Evolutionary conservation across 2,113 vertebrate species (phyloP), one percentile per base, ranked within the genome.

Genomic region (Oryzias woworae): DNA sequence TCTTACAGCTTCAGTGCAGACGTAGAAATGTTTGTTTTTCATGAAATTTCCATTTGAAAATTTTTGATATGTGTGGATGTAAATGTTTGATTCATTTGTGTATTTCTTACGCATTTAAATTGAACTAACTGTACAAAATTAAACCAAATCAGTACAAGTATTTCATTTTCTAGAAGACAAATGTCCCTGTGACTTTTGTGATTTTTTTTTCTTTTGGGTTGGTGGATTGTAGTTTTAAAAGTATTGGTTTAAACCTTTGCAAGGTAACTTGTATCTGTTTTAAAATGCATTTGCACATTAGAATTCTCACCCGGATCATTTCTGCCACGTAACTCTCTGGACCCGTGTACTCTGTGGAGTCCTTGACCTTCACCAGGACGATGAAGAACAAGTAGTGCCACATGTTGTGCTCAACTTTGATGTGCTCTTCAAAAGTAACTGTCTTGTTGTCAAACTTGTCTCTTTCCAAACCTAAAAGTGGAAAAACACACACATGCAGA

Each of bases 381-480:
- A 99, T 98, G 78, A 99, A 99, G 87, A 94, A 99, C 74, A 99
- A 88, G 49, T 99, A 99, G 60, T 99, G 96, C 97, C 97, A 98
- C 97, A 99, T 99, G 85, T 99, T 99, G 93, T 99, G 97, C 45
- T 99, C 97, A 5, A 97, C 96, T 85, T 98, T 96, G 72, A 99
- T 98, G 87, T 99, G 97, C 71, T 99, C 97, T 44, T 99, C 97
- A 63, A 98, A 99, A 0, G 97, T 98, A n/a, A 99, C 97, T 0
- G 97, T 99, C 93, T 99, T 99, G 85, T 99, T 99, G 90, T 99
- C 97, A 73, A 99, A 99, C 87, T 99, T 99, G 78, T 99, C 97
- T 69, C 97, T 90, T 80, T 99, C 97, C 88, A 99, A 73, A 71
- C 97, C 97, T 99, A 44, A 49, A 58, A 47, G 66, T 14, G 10